Evolutionary conservation across 2,888 invertebrate species (phyloP).

Genomic region (Nomada fabriciana): DNA sequence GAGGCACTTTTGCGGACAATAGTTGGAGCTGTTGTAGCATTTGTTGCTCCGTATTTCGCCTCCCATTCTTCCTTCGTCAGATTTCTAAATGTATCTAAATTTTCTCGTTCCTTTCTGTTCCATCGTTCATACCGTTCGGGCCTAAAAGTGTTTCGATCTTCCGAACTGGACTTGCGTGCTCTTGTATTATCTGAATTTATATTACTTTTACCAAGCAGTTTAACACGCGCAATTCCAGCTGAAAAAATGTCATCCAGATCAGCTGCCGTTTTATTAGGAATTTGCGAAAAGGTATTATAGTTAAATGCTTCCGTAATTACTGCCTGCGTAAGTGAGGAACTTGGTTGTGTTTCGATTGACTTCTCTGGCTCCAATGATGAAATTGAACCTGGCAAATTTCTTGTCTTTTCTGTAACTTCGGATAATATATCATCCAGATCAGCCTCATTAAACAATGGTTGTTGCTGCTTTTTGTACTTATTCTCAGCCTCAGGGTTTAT

Average conservation of each 20-base stretch:
- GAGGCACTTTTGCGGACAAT: conserved; percentile 15
- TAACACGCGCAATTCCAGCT: conserved; percentile 77
- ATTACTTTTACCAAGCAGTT: conserved; percentile 42
- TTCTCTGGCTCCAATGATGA: background rate
- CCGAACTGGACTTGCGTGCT: conserved; percentile 51
- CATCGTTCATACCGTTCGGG: conserved; percentile 69
- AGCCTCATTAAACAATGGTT: conserved; percentile 41
- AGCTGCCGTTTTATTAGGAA: conserved; percentile 51
- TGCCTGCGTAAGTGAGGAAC: background rate
- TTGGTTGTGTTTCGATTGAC: conserved; percentile 32
- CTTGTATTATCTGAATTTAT: conserved; percentile 19
- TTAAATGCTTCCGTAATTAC: background rate
- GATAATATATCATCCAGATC: conserved; percentile 78
- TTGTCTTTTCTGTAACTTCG: conserved; percentile 69
- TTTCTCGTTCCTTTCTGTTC: conserved; percentile 75
- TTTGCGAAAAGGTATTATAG: conserved; percentile 16
- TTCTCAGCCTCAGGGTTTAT: background rate
- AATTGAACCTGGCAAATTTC: background rate
- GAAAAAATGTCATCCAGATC: conserved; percentile 79
- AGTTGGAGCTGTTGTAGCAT: conserved; percentile 7
- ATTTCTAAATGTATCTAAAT: conserved; percentile 78
- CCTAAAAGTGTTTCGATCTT: conserved; percentile 39
- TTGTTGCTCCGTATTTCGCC: conserved; percentile 73
- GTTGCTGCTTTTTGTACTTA: conserved; percentile 18
- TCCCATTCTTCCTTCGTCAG: conserved; percentile 83